Conservation (phyloP, 2,113 vertebrate genomes). For the Pangasianodon hypophthalmus region DNA sequence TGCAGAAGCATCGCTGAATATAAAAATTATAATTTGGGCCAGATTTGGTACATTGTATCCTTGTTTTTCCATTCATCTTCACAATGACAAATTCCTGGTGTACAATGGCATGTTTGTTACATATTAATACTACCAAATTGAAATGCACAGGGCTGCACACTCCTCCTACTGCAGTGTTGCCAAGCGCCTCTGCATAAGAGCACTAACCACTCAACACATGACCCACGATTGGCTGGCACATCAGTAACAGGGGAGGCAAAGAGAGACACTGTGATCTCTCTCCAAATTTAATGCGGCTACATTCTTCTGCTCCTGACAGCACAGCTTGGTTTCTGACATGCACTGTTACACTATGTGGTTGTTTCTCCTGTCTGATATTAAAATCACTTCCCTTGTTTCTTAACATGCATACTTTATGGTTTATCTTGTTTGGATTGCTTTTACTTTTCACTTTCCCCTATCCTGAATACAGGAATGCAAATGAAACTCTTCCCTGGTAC, state of each 20-base stretch:
- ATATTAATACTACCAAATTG: neutral
- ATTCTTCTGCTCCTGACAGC: neutral
- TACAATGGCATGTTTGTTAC: neutral
- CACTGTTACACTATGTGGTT: neutral
- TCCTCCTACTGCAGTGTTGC: conserved; percentile 7
- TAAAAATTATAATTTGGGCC: neutral
- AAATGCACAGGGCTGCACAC: conserved; percentile 5
- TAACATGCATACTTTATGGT: neutral
- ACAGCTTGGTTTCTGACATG: neutral
- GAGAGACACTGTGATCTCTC: neutral
- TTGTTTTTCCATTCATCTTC: neutral
- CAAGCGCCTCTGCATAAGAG: conserved; percentile 20
- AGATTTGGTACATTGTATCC: neutral
- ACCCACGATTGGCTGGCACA: neutral
- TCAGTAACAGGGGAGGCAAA: conserved; percentile 16
- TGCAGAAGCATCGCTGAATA: neutral
- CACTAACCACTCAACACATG: conserved; percentile 27
- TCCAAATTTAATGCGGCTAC: neutral
- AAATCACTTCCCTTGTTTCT: conserved; percentile 21
- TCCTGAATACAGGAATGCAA: conserved; percentile 30
- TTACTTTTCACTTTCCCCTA: conserved; percentile 27
- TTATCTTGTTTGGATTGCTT: conserved; percentile 14
- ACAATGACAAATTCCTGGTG: neutral
- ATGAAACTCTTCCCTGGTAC: conserved; percentile 20
- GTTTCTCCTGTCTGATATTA: conserved; percentile 35